Conservation (phyloP, 2,113 vertebrate genomes). For the Tachysurus fulvidraco region DNA sequence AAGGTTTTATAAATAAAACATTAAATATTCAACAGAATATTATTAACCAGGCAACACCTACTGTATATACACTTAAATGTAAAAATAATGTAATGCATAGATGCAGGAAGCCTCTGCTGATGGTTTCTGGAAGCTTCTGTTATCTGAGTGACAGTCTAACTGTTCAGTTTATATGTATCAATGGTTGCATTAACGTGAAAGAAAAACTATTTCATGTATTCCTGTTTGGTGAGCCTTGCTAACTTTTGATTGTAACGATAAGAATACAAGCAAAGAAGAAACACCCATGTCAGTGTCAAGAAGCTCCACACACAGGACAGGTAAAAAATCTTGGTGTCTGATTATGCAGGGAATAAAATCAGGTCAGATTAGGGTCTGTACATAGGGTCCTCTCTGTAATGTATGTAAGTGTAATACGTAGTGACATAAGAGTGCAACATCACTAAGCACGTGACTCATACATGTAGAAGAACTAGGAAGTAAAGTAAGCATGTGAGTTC, state of each 20-base stretch:
- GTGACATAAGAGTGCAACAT: no score
- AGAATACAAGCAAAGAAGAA: constrained; percentile 81
- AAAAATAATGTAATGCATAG: constrained; percentile 32
- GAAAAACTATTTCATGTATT: neutral
- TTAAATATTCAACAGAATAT: constrained; percentile 4
- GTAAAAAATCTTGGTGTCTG: constrained; percentile 84
- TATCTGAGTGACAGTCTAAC: neutral
- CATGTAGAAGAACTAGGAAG: no score
- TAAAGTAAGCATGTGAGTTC: no score
- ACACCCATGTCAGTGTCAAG: constrained; percentile 89
- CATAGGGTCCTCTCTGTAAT: no score
- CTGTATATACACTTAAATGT: neutral
- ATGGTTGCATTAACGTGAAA: neutral
- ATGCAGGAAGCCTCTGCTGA: constrained; percentile 12
- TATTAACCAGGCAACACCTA: neutral
- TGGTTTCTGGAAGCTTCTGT: neutral
- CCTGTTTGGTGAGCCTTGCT: neutral
- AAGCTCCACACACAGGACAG: constrained; percentile 90
- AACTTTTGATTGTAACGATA: constrained; percentile 89
- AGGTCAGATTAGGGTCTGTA: neutral
- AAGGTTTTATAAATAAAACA: neutral
- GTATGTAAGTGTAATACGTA: no score
- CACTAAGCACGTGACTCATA: no score
- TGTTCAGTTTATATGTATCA: neutral
- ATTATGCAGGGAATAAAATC: constrained; percentile 70